Percentiles rank a stretch among this genome's conserved stretches.
phyloP scores from a whole-genome alignment of 2,888 invertebrate species.

The Trichacis sp. region DNA sequence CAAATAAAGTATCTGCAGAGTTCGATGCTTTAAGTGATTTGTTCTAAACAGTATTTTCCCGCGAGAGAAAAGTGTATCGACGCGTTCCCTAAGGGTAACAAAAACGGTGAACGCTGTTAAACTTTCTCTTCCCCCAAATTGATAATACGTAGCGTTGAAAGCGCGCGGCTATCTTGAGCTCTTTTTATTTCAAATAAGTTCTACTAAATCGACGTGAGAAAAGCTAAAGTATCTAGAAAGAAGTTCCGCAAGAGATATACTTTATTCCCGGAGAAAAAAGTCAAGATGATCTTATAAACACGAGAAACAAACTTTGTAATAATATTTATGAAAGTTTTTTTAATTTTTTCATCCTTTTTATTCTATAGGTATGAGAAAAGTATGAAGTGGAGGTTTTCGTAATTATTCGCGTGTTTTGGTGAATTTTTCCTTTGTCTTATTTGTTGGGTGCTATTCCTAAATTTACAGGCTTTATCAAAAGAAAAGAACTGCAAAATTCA shows the following conservation, averaged over 20 bases:
- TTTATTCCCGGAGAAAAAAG: not conserved
- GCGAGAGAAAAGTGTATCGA: too few relatives aligned
- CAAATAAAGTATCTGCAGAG: not conserved
- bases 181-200: conserved; percentile 33
- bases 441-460: too few relatives aligned
- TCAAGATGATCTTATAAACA: not conserved
- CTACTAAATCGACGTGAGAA: conserved; percentile 23
- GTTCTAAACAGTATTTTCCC: conserved; percentile 28
- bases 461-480: too few relatives aligned
- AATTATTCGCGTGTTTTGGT: too few relatives aligned
- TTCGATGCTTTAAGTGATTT: conserved; percentile 11
- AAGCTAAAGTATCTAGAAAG: conserved; percentile 19
- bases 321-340: too few relatives aligned
- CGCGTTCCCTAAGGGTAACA: too few relatives aligned
- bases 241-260: conserved; percentile 3
- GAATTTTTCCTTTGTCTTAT: too few relatives aligned
- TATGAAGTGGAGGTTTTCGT: too few relatives aligned
- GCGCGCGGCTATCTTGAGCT: conserved; percentile 32
- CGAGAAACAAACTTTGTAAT: not conserved
- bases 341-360: too few relatives aligned
- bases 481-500: too few relatives aligned
- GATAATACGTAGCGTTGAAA: conserved; percentile 36
- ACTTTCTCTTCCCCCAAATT: conserved; percentile 25
- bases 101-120: conserved; percentile 31
- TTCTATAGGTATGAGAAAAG: too few relatives aligned